Evolutionary conservation across 2,888 invertebrate genomes (phyloP).

Genomic region (Cheilosia variabilis): DNA sequence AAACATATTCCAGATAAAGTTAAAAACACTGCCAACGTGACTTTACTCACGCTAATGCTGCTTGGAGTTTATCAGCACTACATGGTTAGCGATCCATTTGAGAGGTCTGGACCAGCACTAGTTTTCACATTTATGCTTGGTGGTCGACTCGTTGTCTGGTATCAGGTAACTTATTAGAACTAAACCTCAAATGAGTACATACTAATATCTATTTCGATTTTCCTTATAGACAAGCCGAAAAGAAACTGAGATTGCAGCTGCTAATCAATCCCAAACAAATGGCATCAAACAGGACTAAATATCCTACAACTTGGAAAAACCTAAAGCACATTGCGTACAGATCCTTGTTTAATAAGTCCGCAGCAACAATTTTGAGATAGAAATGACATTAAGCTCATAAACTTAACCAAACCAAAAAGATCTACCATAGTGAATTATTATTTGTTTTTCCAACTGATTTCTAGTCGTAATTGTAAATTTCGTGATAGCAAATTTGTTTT

Average conservation of each 20-base stretch:
- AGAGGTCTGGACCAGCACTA: conserved; percentile 94
- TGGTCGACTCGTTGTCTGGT: conserved; percentile 94
- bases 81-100: conserved; percentile 96
- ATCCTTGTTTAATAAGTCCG: conserved; percentile 43
- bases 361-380: conserved; percentile 43
- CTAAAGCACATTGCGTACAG: conserved; percentile 21
- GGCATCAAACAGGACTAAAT: conserved; percentile 86
- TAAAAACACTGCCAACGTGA: conserved; percentile 94
- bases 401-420: conserved; percentile 48
- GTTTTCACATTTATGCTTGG: conserved; percentile 97
- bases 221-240: conserved; percentile 86
- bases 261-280: conserved; percentile 85
- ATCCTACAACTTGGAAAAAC: not conserved
- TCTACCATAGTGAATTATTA: conserved; percentile 58
- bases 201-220: not conserved
- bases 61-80: conserved; percentile 96
- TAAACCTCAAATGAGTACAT: conserved; percentile 6
- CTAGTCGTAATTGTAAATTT: conserved; percentile 72
- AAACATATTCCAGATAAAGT: conserved; percentile 89
- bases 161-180: conserved; percentile 79
- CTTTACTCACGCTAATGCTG: conserved; percentile 92
- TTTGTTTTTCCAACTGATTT: conserved; percentile 51
- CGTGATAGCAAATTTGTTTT: conserved; percentile 71
- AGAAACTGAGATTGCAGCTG: conserved; percentile 84
- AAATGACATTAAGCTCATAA: conserved; percentile 61